Percentiles rank a stretch among this genome's conserved stretches.
These are phyloP conservation scores for Macrotus californicus DNA, from an alignment of 2,113 vertebrate species.

Conservation along the genomic window DNA sequence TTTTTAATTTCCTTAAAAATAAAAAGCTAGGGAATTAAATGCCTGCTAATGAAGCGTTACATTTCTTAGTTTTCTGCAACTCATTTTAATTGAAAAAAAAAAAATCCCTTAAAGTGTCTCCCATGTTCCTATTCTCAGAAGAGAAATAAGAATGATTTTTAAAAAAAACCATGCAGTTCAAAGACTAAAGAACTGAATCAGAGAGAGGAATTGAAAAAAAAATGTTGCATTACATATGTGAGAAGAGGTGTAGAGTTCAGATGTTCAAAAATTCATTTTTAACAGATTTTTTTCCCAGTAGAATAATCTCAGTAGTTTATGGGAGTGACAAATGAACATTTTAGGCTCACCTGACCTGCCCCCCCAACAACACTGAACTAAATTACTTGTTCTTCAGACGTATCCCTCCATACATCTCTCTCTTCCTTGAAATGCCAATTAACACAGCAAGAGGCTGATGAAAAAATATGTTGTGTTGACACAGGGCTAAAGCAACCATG, in stretches of 20 bases:
- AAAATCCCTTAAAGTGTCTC: slow-evolving; percentile 57
- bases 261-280: slow-evolving; percentile 31
- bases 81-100: slow-evolving; percentile 69
- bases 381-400: slow-evolving; percentile 18
- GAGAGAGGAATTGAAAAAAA: not conserved
- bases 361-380: not conserved
- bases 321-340: slow-evolving; percentile 31
- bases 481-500: not conserved
- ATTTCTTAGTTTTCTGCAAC: slow-evolving; percentile 71
- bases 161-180: slow-evolving; percentile 23
- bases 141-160: slow-evolving; percentile 58
- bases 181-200: not conserved
- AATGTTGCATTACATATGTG: not conserved
- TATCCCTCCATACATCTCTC: not conserved
- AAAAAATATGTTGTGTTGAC: slow-evolving; percentile 16
- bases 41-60: slow-evolving; percentile 67
- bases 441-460: slow-evolving; percentile 57
- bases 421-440: slow-evolving; percentile 34
- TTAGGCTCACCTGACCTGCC: slow-evolving; percentile 24
- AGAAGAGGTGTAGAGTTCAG: not conserved
- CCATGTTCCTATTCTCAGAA: slow-evolving; percentile 55
- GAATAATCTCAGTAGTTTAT: slow-evolving; percentile 18
- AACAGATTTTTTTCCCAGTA: slow-evolving; percentile 21
- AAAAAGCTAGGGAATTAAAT: slow-evolving; percentile 67
- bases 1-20: slow-evolving; percentile 72